phyloP scores from a whole-genome alignment of 2,797 vertebrate species.

The Emydoidea blandingii region DNA sequence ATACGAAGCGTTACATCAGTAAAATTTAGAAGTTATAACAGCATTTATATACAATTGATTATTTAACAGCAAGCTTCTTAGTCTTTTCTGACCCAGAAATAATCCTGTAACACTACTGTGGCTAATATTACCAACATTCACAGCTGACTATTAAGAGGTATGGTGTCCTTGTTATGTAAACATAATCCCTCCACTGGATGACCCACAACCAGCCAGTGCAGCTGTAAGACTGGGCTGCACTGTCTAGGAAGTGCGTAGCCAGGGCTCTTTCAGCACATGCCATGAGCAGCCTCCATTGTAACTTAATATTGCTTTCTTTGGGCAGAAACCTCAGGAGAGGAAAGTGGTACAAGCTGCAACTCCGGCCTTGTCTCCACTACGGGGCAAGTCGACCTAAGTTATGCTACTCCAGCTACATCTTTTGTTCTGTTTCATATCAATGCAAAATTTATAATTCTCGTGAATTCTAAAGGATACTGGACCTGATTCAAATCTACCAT shows the following conservation, averaged over 20 bases:
- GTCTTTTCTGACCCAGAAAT: background rate
- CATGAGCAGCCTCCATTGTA: background rate
- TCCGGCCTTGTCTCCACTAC: background rate
- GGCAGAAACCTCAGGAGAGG: background rate
- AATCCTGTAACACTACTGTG: background rate
- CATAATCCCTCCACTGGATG: background rate
- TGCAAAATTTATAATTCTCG: background rate
- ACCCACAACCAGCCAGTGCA: background rate
- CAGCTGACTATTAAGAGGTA: background rate
- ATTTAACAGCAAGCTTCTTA: background rate
- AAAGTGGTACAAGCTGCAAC: background rate
- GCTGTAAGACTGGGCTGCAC: background rate
- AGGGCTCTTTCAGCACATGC: background rate
- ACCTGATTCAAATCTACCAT: background rate
- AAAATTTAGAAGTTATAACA: background rate
- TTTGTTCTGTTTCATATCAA: background rate
- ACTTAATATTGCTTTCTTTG: background rate
- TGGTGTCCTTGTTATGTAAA: background rate
- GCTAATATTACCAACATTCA: background rate
- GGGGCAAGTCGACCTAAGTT: no score
- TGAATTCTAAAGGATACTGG: background rate
- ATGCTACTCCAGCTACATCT: no score
- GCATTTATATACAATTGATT: background rate
- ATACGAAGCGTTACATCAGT: slow-evolving; percentile 9
- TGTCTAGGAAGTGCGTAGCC: background rate